Evolutionary conservation across 2,888 invertebrate genomes (phyloP), one percentile per base, ranked within the genome.

Genomic region (Neria commutata): DNA sequence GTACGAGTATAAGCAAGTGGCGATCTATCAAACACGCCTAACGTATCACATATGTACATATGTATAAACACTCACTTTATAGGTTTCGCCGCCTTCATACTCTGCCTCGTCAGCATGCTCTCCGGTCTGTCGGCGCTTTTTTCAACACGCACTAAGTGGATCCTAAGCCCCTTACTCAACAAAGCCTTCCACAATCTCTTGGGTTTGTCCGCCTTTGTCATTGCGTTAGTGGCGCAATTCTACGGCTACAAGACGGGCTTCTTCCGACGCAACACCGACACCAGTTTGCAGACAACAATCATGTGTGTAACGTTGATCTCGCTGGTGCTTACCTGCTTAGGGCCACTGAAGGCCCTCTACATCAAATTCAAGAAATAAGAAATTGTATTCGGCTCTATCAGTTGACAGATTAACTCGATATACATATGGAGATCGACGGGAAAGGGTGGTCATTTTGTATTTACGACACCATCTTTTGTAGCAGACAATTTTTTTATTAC

Each of bases 171-270:
- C 0, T 50, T 79, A 25, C 40, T 70, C n/a, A 79, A 74, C 58
- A 79, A 79, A 54, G 68, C 69, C 10, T 61, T 78, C 47, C 79
- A 79, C 57, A 73, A 72, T 24, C 17, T 72, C 4, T 54, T 79
- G 19, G 75, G 78, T 24, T 37, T 78, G 29, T 62, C 65, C 1
- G 69, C 76, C 8, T 78, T 73, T 58, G 70, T 72, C 2, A 65
- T 71, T 3, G 79, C 76, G 10, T 64, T 77, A 66, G n/a, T 73
- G 48, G 67, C 76, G 0, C 74, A 77, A 60, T 79, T 63, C 29
- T 79, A 77, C 56, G 79, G 79, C n/a, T 79, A 70, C 46, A 64
- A 75, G 33, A 77, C 72, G 0, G 54, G 70, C 0, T 73, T 75
- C 42, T 74, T 79, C 53, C 58, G 54, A 5, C 56, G 65, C 1